Evolutionary conservation across 2,113 vertebrate species (phyloP), one percentile per base, ranked within the genome.

Genomic region (Coregonus clupeaformis): DNA sequence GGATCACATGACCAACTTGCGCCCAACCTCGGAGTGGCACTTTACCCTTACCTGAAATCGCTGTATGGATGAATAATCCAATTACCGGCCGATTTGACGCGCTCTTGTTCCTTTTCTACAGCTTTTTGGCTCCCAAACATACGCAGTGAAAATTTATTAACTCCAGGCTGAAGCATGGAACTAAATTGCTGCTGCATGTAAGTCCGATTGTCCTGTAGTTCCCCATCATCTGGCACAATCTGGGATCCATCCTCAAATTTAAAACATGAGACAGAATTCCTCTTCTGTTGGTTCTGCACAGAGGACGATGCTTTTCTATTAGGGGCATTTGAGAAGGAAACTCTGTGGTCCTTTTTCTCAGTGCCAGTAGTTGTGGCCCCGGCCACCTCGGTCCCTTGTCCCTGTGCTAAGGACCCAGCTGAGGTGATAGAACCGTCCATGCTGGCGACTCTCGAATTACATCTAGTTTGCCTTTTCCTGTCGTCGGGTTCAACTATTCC

Each of bases 41-140:
- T 64, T 65, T 62, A 25, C 73, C 25, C 91, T 29, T 88, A 96
- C 96, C 96, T 96, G 95, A 97, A 97, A 90, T 97, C 96, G 89
- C 96, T 97, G 93, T 96, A 98, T 0, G 97, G 97, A 76, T 99
- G 97, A 88, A 98, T 98, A 87, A 98, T 98, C 97, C 97, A 98
- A 79, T 96, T 96, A 65, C 97, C 97, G 67, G 97, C 97, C 18
- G 96, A 98, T 88, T 98, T 98, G 71, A 98, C 97, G 29, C 97
- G 91, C 89, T 97, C 96, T 78, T 98, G 97, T 69, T 98, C 97
- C 24, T 95, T 89, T 80, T 98, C 97, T 88, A 98, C 97, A 18
- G 96, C 97, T 90, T 98, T 98, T 89, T 99, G 97, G 83, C 96
- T 98, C 72, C 97, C 97, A 85, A 99, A 99, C 97, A 99, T 98